Evolutionary conservation across 2,888 invertebrate species (phyloP).

Genomic region (Caenorhabditis drosophilae): DNA sequence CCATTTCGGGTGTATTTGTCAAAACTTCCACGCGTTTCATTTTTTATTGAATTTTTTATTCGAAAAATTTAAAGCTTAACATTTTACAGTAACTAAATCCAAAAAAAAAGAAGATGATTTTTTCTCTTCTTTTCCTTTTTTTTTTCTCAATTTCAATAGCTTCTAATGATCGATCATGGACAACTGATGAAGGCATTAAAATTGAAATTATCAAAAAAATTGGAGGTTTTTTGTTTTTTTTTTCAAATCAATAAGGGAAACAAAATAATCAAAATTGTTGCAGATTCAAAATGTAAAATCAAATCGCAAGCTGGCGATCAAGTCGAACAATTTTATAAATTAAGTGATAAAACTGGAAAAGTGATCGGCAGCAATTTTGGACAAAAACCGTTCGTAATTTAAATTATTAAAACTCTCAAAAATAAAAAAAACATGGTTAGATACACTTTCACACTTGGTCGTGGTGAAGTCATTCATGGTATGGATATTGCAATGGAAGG

Average conservation of each 20-base stretch:
- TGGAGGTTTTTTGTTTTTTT: constrained; percentile 40
- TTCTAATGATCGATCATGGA: constrained; percentile 58
- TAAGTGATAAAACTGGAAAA: constrained; percentile 62
- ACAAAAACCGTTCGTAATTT: constrained; percentile 61
- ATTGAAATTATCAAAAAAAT: constrained; percentile 69
- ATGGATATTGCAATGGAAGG: constrained; percentile 63
- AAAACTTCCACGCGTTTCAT: constrained; percentile 27
- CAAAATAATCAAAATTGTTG: background rate
- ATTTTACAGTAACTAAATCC: too few relatives aligned
- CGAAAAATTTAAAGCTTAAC: background rate
- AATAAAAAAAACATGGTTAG: too few relatives aligned
- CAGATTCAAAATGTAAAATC: constrained; percentile 65
- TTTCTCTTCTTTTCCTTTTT: background rate
- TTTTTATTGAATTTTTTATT: background rate
- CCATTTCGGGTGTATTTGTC: too few relatives aligned
- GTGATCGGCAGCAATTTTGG: constrained; percentile 67
- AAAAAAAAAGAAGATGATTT: too few relatives aligned
- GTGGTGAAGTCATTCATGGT: constrained; percentile 62
- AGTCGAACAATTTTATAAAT: constrained; percentile 66
- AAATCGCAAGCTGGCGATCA: constrained; percentile 62
- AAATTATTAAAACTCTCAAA: too few relatives aligned
- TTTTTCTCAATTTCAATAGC: constrained; percentile 3
- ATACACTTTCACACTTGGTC: constrained; percentile 61
- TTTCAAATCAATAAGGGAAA: background rate
- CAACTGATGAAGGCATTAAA: constrained; percentile 65